phyloP scores from a whole-genome alignment of 2,888 invertebrate genomes.

The Girardia tigrina region DNA sequence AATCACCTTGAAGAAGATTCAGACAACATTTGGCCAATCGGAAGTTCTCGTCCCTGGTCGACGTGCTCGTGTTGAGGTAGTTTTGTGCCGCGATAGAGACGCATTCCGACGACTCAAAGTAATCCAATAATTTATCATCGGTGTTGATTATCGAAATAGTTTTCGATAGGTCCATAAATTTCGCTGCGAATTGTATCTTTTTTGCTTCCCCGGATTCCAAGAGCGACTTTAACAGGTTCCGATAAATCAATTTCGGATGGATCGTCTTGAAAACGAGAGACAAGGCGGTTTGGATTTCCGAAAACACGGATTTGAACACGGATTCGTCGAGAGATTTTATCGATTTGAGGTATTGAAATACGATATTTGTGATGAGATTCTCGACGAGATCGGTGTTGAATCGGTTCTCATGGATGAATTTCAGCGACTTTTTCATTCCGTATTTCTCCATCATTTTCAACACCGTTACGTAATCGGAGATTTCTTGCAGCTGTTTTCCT shows the following conservation, averaged over 20 bases:
- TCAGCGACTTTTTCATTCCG: neutral
- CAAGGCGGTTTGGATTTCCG: constrained; percentile 23
- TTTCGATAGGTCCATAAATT: constrained; percentile 29
- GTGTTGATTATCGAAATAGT: neutral
- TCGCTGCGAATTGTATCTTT: constrained; percentile 24
- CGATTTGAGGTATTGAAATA: neutral
- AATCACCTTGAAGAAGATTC: neutral
- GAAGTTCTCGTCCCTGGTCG: neutral
- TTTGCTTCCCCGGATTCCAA: constrained; percentile 25
- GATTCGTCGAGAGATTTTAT: neutral
- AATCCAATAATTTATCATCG: neutral
- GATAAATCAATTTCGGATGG: constrained; percentile 29
- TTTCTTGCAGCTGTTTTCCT: neutral
- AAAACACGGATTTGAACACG: neutral
- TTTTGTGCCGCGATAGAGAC: neutral
- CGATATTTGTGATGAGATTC: constrained; percentile 4
- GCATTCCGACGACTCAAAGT: neutral
- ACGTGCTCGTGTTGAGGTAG: neutral
- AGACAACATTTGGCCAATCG: constrained; percentile 13
- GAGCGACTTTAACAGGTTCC: constrained; percentile 18
- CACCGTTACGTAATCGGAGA: neutral
- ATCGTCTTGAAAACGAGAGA: constrained; percentile 18
- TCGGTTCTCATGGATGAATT: neutral
- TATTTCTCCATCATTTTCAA: neutral
- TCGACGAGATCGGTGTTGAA: neutral